A percentile compares a stretch with the other conserved stretches of the same genome.
Conservation (phyloP, 2,113 vertebrate genomes). For the Galeopterus variegatus region DNA sequence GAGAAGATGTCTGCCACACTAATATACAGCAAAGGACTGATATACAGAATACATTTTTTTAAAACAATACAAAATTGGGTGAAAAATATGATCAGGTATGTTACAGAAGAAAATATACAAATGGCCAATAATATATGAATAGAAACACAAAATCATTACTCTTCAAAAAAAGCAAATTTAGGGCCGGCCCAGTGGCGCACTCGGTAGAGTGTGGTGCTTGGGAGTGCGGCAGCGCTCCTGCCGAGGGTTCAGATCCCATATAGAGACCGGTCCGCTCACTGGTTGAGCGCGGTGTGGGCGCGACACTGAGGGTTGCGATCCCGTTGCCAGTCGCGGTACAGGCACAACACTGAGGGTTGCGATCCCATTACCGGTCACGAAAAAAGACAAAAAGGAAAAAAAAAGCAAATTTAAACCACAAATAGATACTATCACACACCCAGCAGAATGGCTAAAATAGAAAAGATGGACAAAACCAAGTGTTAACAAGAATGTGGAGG, state of each 20-base stretch:
- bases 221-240: too few relatives aligned
- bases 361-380: too few relatives aligned
- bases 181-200: too few relatives aligned
- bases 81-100: not conserved
- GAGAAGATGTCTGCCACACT: not conserved
- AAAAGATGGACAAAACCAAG: not conserved
- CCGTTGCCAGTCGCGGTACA: too few relatives aligned
- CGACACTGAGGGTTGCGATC: too few relatives aligned
- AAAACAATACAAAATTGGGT: not conserved
- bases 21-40: not conserved
- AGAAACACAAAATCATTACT: not conserved
- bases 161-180: not conserved
- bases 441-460: not conserved
- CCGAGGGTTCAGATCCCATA: too few relatives aligned
- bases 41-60: not conserved
- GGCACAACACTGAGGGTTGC: too few relatives aligned
- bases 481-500: not conserved
- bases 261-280: too few relatives aligned
- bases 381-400: too few relatives aligned
- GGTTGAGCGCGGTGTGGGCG: too few relatives aligned
- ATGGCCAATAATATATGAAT: not conserved
- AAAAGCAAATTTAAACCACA: not conserved
- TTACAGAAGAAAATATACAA: not conserved
- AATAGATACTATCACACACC: not conserved
- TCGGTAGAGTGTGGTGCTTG: too few relatives aligned